Percentiles rank a stretch among this genome's conserved stretches.
phyloP scores from a whole-genome alignment of 2,888 invertebrate genomes.

The Cataglyphis rosenhaueri region DNA sequence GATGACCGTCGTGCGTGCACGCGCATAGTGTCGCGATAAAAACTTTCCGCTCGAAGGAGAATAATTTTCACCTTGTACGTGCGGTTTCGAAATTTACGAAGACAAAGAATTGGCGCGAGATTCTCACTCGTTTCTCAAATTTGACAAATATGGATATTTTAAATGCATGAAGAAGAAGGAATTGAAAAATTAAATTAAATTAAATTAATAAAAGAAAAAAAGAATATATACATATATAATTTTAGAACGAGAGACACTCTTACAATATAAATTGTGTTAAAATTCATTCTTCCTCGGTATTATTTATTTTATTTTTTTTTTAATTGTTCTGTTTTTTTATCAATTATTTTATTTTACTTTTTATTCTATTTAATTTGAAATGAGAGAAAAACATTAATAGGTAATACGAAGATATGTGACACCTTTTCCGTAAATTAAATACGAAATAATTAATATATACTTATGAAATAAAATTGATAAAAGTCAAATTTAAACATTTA shows the following conservation, averaged over 20 bases:
- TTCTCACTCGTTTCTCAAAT: background rate
- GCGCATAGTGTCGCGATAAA: constrained; percentile 66
- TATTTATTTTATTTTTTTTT: background rate
- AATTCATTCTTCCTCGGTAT: background rate
- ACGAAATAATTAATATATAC: background rate
- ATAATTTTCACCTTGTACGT: constrained; percentile 50
- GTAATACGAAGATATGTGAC: background rate
- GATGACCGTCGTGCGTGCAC: constrained; percentile 68
- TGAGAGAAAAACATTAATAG: background rate
- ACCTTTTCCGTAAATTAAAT: background rate
- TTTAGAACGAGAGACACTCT: background rate
- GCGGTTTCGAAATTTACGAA: background rate
- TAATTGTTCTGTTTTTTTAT: background rate
- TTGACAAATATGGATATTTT: background rate
- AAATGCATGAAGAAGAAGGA: no score
- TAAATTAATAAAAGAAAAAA: no score
- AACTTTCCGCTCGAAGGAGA: constrained; percentile 43
- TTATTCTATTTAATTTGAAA: background rate
- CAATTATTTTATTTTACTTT: background rate
- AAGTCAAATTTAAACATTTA: background rate
- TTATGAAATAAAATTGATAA: background rate
- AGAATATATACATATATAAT: background rate
- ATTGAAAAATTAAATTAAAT: background rate
- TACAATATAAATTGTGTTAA: background rate
- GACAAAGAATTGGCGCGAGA: background rate